A percentile compares a stretch with the other conserved stretches of the same genome.
These are phyloP conservation scores for Zootermopsis nevadensis DNA, from an alignment of 2,888 invertebrate genomes.

Conservation along the genomic window DNA sequence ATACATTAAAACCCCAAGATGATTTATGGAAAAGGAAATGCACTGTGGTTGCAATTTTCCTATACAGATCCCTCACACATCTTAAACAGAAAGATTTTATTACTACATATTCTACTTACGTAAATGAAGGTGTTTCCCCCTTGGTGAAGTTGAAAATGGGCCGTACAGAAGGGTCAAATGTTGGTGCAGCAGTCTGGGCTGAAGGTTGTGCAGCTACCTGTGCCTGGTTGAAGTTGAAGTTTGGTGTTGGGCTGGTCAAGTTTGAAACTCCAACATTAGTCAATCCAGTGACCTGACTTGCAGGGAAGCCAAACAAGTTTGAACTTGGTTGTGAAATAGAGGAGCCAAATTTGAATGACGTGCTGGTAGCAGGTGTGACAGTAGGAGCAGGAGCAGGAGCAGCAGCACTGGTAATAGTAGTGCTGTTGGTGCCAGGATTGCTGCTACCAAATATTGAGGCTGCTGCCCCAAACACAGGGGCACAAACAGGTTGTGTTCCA, in stretches of 20 bases:
- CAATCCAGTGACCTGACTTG: slow-evolving; percentile 14
- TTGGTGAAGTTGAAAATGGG: slow-evolving; percentile 67
- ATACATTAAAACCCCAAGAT: too few species aligned
- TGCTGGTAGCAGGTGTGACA: slow-evolving; percentile 14
- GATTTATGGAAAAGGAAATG: too few species aligned
- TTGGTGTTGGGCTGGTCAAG: background rate
- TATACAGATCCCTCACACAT: too few species aligned
- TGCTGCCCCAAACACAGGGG: slow-evolving; percentile 4
- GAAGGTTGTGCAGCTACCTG: slow-evolving; percentile 4
- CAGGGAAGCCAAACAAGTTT: slow-evolving; percentile 37
- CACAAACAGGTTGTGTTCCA: slow-evolving; percentile 9
- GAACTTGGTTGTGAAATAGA: slow-evolving; percentile 31
- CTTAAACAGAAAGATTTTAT: background rate
- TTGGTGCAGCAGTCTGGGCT: slow-evolving; percentile 47
- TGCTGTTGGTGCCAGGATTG: slow-evolving; percentile 7
- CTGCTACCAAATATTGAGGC: background rate
- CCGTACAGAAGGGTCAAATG: slow-evolving; percentile 63
- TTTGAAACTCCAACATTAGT: background rate
- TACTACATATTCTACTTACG: slow-evolving; percentile 60
- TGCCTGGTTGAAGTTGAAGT: slow-evolving; percentile 25
- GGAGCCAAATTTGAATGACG: slow-evolving; percentile 45
- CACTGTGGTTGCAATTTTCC: background rate
- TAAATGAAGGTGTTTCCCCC: slow-evolving; percentile 63
- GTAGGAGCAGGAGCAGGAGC: slow-evolving; percentile 11
- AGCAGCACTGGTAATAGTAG: background rate